Base-by-base conservation (phyloP, 1,140 invertebrate genomes). In the Periplaneta americana region DNA sequence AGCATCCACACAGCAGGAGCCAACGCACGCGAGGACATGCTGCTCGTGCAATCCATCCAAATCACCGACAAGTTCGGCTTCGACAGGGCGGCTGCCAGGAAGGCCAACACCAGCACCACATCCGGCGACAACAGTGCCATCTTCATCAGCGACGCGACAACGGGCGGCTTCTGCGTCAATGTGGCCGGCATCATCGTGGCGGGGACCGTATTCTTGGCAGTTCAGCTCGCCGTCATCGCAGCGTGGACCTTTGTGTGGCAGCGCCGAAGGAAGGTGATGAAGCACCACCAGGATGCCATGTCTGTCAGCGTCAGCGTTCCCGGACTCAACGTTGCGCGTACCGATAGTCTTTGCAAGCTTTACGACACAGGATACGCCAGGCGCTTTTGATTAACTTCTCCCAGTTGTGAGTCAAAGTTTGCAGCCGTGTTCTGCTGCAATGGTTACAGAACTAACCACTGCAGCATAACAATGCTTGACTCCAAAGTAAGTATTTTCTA, bases 51-150 rank as follows among this genome's bases (percentile, higher is more conserved):
- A 86, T 95, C 95, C 34, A 97, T 98, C 85, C 95, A 96, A 87
- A 98, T 98, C 85, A 96, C 95, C 31, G 96, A 98, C 88, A 96
- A 96, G 85, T 98, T 98, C 87, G 95, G 94, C 17, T 96, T 96
- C 88, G 93, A 96, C 79, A 88, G 88, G 18, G 87, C 89, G 77
- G 86, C 84, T 48, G 90, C 90, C 83, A 84, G 84, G 22, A 36
- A 77, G 39, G 33, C n/a, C 84, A 80, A 82, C 36, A 66, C 80
- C 28, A 82, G 84, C 36, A 88, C 85, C 81, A 85, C 84, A 8
- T 87, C 84, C 31, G 80, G 39, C 34, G 84, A 86, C 33, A 84
- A 88, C 28, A 86, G 85, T 36, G 88, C 89, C 74, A 84, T 90
- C 10, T 91, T 88, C 86, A 75, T 85, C 90, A 33, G 86, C 83